Base-by-base conservation (phyloP, 2,888 invertebrate species). In the Meiosimyza platycephala region DNA sequence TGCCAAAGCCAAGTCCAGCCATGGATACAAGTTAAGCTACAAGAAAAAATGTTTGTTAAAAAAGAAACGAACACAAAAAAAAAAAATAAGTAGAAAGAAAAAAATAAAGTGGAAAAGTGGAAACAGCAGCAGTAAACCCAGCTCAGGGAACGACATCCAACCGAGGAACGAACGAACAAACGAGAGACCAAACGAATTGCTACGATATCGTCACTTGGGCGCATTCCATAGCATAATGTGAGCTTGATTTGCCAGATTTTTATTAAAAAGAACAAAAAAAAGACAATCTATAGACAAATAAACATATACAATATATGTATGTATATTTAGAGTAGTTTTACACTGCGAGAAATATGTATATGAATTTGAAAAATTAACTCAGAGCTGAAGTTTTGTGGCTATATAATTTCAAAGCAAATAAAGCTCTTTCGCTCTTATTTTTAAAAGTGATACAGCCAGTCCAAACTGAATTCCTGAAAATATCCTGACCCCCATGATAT, bases 171-270 rank as follows among this genome's bases (percentile, higher is more conserved):
- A 15, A 16, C 40, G 63, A 28, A 33, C 13, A 16, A 18, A 16
- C 15, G 52, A 22, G 51, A 80, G 82, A 81, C 81, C 80, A 83
- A 83, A 82, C 81, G 83, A 83, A 82, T 81, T 83, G 84, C 84
- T 81, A 84, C 83, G 81, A 82, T 82, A 83, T 83, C 83, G 84
- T 83, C 83, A 83, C 83, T 83, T 83, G 84, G 85, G 85, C 82
- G 82, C 84, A 84, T 84, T 84, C 84, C 85, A 81, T 76, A 81
- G 81, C 82, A 83, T 82, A 83, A 84, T 84, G 80, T 83, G 82
- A 82, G 84, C 85, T 85, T 84, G 84, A 83, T 84, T 85, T 84
- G 84, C 83, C 84, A 83, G 81, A 83, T 84, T 82, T 81, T 47
- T 70, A 63, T 40, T 40, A 40, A 40, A 40, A 40, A 40, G 9